Conservation (phyloP, 2,888 invertebrate species). For the Camponotus fellah region DNA sequence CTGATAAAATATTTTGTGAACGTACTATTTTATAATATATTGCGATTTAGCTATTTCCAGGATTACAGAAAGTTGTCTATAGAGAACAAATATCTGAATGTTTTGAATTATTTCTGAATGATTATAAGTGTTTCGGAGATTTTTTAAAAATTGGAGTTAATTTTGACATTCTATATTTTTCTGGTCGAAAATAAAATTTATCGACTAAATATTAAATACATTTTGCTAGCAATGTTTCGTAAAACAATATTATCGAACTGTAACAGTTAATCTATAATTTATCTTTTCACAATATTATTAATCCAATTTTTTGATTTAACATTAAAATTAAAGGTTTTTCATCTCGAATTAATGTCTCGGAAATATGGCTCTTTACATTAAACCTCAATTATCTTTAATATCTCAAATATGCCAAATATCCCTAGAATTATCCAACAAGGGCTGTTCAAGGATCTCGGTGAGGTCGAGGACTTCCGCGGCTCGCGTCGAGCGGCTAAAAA, state of each 20-base stretch:
- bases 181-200: no score
- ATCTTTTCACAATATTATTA: no score
- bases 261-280: no score
- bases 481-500: conserved; percentile 36
- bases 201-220: no score
- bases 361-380: neutral
- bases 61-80: no score
- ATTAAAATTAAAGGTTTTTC: neutral
- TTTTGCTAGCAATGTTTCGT: no score
- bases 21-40: no score
- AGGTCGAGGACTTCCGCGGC: conserved; percentile 37
- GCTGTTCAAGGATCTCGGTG: conserved; percentile 27
- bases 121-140: neutral
- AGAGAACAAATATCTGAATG: neutral
- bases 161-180: neutral
- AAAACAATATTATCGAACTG: no score
- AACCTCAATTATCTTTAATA: neutral
- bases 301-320: no score
- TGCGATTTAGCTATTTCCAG: no score
- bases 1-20: no score
- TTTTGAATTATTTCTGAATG: neutral
- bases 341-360: neutral
- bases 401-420: neutral
- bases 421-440: neutral
- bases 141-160: neutral